Evolutionary conservation across 2,888 invertebrate species (phyloP).

Genomic region (Rhodophaea formosa): DNA sequence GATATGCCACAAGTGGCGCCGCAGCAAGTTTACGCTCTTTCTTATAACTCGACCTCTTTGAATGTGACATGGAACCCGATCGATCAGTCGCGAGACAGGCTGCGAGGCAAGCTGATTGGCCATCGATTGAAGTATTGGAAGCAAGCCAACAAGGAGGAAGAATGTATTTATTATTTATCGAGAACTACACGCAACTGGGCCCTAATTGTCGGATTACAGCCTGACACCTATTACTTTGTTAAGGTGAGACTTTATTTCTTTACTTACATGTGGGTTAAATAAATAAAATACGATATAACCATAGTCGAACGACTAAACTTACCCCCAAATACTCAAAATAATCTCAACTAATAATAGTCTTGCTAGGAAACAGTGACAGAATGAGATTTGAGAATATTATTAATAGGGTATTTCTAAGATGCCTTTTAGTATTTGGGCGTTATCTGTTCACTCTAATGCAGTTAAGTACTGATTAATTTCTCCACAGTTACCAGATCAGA

Average conservation of each 20-base stretch:
- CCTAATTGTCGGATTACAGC: conserved; percentile 94
- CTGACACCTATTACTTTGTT: conserved; percentile 95
- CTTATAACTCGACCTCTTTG: conserved; percentile 95
- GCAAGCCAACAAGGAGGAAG: conserved; percentile 86
- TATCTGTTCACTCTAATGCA: no score
- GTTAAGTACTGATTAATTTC: no score
- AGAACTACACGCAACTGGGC: conserved; percentile 92
- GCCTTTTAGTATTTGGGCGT: no score
- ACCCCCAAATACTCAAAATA: no score
- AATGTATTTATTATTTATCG: conserved; percentile 91
- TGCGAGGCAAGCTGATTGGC: conserved; percentile 94
- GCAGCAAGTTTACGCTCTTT: conserved; percentile 87
- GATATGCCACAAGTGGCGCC: conserved; percentile 96
- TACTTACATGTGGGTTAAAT: neutral
- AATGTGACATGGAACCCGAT: conserved; percentile 96
- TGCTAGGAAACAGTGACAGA: no score
- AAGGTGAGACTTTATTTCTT: conserved; percentile 77
- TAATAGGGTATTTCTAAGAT: no score
- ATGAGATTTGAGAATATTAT: no score
- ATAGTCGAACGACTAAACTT: no score
- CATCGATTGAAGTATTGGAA: conserved; percentile 97
- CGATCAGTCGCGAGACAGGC: conserved; percentile 89
- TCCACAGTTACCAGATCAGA: no score
- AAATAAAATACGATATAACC: neutral
- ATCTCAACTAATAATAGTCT: no score